These are phyloP conservation scores for Cinclus mexicanus DNA, from an alignment of 2,113 vertebrate species.

Conservation along the genomic window DNA sequence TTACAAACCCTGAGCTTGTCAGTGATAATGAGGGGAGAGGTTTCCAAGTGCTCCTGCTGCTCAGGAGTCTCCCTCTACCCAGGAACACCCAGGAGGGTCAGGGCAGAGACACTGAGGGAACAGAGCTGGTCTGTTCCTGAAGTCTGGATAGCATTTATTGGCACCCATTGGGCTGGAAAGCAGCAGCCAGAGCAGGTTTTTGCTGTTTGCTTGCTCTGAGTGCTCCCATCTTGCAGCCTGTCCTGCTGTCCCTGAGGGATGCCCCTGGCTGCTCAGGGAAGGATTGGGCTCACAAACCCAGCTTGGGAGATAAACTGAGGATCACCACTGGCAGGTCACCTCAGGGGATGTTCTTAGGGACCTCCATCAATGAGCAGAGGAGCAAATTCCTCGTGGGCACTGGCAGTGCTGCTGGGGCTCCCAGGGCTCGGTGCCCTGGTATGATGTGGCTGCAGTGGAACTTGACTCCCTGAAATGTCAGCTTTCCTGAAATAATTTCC, in stretches of 20 bases:
- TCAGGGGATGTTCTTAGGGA: not conserved
- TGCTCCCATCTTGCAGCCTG: not conserved
- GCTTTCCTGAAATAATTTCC: not conserved
- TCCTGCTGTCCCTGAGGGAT: not conserved
- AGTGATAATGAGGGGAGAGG: not conserved
- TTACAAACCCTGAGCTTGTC: not conserved
- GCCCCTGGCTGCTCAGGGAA: not conserved
- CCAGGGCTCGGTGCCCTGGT: not conserved
- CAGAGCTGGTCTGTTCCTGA: not conserved
- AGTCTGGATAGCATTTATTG: not conserved
- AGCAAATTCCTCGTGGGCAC: fast-evolving
- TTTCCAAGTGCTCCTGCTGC: not conserved
- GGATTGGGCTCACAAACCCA: not conserved
- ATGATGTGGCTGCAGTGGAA: not conserved
- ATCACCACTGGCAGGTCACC: not conserved
- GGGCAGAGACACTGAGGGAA: not conserved
- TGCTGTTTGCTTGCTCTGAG: not conserved
- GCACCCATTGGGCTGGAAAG: not conserved
- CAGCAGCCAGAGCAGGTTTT: not conserved
- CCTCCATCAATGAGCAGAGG: not conserved
- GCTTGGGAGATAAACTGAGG: no score
- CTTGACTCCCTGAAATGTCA: not conserved
- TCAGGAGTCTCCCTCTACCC: fast-evolving
- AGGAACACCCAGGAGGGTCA: not conserved
- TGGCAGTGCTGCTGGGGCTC: not conserved